Base-by-base conservation (phyloP, 1,140 invertebrate genomes). In the Portunus trituberculatus region DNA sequence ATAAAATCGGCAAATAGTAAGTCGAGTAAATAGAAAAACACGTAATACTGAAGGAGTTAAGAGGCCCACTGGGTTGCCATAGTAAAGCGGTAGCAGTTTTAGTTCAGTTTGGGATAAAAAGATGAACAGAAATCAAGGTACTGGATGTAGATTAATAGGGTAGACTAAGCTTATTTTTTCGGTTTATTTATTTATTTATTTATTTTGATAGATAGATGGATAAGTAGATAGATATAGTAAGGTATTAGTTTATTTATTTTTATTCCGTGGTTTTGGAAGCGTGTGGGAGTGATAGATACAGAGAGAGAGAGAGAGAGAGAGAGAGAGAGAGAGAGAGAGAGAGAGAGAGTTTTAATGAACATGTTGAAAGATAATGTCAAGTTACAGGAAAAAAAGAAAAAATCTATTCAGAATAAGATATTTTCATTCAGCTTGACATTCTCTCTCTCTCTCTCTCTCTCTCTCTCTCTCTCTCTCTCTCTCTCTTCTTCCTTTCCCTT, bases 241-340 rank as follows among this genome's bases (percentile, higher is more conserved):
- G 8, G 2, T 46, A 89, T 46, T 39, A 45, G 31, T 46, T 39
- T 89, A 89, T 46, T 39, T 89, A 46, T 39, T 28, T 39, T 20
- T 90, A 39, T 32, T 89, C 6, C 2, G 3, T 12, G 52, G 3
- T 12, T 12, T 59, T 2, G 52, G 16, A 20, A 59, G 8, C 10
- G 52, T 14, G 52, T 14, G 52, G 12, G 52, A 59, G 86, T 39
- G 86, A 88, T 14, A 88, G 86, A 88, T 14, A 88, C 32, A 90
- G 10, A 90, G 39, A 48, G 31, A 90, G 39, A 90, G 87, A 89
- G 32, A 89, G 32, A 89, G 29, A 39, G 29, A 89, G 29, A 89
- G 32, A 89, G 87, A 89, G 32, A 90, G 48, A 88, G 32, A 39
- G 88, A 90, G 48, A 90, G 67, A 76, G 67, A 76, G 67, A 76